A percentile compares a stretch with the other conserved stretches of the same genome.
Evolutionary conservation across 2,888 invertebrate genomes (phyloP).

Genomic region (Frankliniella fusca): DNA sequence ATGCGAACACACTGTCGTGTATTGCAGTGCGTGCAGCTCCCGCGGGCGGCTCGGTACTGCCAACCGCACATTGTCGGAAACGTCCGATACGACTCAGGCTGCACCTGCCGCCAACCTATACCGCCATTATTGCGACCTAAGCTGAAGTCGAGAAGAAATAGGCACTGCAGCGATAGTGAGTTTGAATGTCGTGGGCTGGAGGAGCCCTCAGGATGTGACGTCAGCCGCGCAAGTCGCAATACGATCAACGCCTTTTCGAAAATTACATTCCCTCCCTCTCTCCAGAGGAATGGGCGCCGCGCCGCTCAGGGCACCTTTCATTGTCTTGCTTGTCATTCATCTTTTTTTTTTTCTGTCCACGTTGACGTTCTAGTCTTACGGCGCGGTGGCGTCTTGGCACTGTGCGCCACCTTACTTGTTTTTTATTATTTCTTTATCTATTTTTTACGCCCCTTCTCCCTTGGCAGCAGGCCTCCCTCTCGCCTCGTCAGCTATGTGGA

Average conservation of each 20-base stretch:
- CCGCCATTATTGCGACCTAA: too few relatives aligned
- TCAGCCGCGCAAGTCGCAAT: background rate
- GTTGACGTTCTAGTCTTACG: background rate
- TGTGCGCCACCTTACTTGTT: background rate
- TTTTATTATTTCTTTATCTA: background rate
- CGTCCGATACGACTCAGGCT: too few relatives aligned
- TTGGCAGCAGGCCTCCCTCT: background rate
- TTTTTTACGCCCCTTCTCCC: background rate
- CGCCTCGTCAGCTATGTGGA: background rate
- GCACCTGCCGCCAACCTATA: too few relatives aligned
- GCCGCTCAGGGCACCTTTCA: background rate
- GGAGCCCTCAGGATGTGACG: too few relatives aligned
- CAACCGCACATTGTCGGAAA: too few relatives aligned
- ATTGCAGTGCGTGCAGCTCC: too few relatives aligned
- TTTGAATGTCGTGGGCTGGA: too few relatives aligned
- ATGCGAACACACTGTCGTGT: too few relatives aligned
- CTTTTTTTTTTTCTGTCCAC: background rate
- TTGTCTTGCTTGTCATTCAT: slow-evolving; percentile 12
- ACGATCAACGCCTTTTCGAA: slow-evolving; percentile 11
- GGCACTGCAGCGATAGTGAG: too few relatives aligned
- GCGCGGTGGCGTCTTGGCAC: background rate
- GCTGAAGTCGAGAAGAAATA: too few relatives aligned
- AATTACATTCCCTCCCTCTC: slow-evolving; percentile 7
- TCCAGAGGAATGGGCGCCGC: background rate
- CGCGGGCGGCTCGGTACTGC: too few relatives aligned